phyloP scores from a whole-genome alignment of 2,797 vertebrate genomes.

The Chanos chanos region DNA sequence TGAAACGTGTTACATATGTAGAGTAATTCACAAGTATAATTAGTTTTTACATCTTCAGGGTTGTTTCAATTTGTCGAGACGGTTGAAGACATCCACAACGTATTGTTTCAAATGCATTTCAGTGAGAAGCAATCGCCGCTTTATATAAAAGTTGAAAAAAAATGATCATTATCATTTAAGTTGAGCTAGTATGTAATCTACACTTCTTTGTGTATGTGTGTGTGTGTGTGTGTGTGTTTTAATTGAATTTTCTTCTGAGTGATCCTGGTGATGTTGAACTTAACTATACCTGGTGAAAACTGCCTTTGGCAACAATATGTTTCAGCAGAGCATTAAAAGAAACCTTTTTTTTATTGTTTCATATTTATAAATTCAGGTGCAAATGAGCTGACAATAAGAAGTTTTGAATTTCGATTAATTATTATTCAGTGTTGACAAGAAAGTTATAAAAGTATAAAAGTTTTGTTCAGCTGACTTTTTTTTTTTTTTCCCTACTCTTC shows the following conservation, averaged over 20 bases:
- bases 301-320: slow-evolving; percentile 35
- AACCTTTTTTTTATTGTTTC: slow-evolving; percentile 52
- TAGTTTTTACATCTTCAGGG: no score
- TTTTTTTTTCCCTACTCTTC: no score
- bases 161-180: no score
- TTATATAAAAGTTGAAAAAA: no score
- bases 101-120: neutral
- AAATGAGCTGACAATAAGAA: slow-evolving; percentile 39
- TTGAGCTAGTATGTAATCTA: slow-evolving; percentile 9
- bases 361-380: slow-evolving; percentile 51
- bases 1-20: no score
- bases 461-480: neutral
- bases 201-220: slow-evolving; percentile 25
- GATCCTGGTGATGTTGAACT: no score
- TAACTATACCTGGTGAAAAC: slow-evolving; percentile 44
- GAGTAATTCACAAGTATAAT: no score
- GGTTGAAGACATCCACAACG: no score
- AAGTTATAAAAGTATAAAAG: no score
- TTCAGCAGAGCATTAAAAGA: slow-evolving; percentile 26
- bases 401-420: slow-evolving; percentile 29
- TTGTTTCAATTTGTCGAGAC: no score
- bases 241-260: slow-evolving; percentile 27
- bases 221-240: slow-evolving; percentile 18
- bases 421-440: slow-evolving; percentile 11
- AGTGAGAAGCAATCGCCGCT: no score